Evolutionary conservation across 2,113 vertebrate genomes (phyloP).

Genomic region (Chrysemys picta): DNA sequence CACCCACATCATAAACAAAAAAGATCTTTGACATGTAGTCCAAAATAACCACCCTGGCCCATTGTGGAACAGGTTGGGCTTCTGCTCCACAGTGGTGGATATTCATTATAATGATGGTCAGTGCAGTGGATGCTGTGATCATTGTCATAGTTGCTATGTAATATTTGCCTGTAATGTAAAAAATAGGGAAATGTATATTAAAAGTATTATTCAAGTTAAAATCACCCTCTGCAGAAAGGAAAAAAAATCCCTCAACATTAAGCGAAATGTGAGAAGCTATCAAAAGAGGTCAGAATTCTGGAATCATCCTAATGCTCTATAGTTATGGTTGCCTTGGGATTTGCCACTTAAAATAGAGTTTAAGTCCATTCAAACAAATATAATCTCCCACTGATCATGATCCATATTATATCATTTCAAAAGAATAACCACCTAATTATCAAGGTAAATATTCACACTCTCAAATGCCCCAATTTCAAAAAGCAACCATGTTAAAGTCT

Average conservation of each 20-base stretch:
- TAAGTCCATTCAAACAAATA: not conserved
- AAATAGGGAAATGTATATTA: not conserved
- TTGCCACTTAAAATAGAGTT: not conserved
- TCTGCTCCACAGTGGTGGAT: constrained; percentile 97
- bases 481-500: not conserved
- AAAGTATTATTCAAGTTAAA: not conserved
- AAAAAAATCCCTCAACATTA: not conserved
- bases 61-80: constrained; percentile 93
- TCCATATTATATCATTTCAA: not conserved
- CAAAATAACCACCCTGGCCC: constrained; percentile 96
- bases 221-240: not conserved
- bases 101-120: constrained; percentile 99
- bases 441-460: not conserved
- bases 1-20: constrained; percentile 96
- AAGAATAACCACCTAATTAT: not conserved
- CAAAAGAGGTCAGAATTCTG: not conserved
- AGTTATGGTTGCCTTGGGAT: not conserved
- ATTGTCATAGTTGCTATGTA: constrained; percentile 99
- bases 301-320: not conserved
- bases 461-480: not conserved
- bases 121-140: constrained; percentile 96
- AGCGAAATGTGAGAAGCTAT: not conserved
- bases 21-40: constrained; percentile 97
- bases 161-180: constrained; percentile 89
- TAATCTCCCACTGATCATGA: not conserved